Percentiles rank a stretch among this genome's conserved stretches.
Conservation (phyloP, 2,888 invertebrate species). For the Graphium colonna region DNA sequence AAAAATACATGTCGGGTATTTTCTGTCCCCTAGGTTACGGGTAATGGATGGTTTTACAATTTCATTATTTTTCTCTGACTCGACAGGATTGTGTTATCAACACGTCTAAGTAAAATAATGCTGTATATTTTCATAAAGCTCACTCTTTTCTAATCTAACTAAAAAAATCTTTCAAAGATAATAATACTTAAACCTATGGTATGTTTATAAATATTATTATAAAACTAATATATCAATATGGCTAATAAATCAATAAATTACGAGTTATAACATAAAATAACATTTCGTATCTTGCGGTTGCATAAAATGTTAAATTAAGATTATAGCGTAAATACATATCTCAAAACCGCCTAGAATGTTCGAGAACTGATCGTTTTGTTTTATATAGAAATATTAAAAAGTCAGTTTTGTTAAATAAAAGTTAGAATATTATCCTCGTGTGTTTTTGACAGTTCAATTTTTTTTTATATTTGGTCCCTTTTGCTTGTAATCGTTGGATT, state of each 20-base stretch:
- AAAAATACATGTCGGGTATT: conserved; percentile 48
- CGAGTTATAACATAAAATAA: conserved; percentile 55
- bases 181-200: conserved; percentile 77
- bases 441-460: conserved; percentile 55
- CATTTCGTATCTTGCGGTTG: conserved; percentile 33
- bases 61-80: conserved; percentile 55
- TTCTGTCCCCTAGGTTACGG: conserved; percentile 58
- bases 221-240: conserved; percentile 76
- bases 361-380: conserved; percentile 48
- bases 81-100: conserved; percentile 48
- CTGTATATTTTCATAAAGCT: conserved; percentile 71
- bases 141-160: conserved; percentile 74
- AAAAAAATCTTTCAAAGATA: conserved; percentile 75
- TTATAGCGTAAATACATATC: conserved; percentile 43
- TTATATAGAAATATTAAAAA: conserved; percentile 44
- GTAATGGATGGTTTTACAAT: conserved; percentile 68
- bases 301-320: conserved; percentile 45
- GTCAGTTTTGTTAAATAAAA: conserved; percentile 65
- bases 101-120: conserved; percentile 54
- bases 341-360: conserved; percentile 63
- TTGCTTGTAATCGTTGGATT: conserved; percentile 74
- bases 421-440: conserved; percentile 44
- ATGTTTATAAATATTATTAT: conserved; percentile 77
- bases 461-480: conserved; percentile 76
- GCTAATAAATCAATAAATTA: conserved; percentile 74